phyloP scores from a whole-genome alignment of 2,797 vertebrate species.

The Micropoecilia bifurca region DNA sequence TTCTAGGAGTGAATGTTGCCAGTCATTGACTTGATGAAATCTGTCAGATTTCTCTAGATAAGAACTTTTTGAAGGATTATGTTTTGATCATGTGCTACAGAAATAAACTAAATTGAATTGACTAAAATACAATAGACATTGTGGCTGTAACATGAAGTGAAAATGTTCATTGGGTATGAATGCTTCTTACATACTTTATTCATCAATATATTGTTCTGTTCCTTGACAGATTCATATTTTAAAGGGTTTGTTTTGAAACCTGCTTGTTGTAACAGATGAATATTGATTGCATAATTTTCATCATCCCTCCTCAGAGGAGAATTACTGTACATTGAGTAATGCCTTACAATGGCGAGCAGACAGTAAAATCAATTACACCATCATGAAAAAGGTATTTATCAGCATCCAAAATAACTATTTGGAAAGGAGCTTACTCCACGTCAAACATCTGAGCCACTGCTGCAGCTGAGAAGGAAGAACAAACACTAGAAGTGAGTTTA shows the following conservation, averaged over 20 bases:
- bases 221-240: not conserved
- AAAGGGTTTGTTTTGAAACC: not conserved
- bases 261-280: not conserved
- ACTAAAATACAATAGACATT: not conserved
- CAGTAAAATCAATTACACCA: not conserved
- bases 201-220: not conserved
- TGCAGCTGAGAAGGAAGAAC: not conserved
- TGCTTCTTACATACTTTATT: not conserved
- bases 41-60: too few species aligned
- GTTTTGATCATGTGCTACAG: not conserved
- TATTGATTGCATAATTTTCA: not conserved
- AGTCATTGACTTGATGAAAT: not conserved
- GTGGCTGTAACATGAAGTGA: not conserved
- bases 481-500: not conserved
- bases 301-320: not conserved
- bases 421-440: not conserved
- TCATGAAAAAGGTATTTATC: not conserved
- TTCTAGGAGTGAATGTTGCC: too few species aligned
- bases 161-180: not conserved
- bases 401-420: not conserved
- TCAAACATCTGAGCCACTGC: not conserved
- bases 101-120: not conserved
- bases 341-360: not conserved
- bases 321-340: conserved; percentile 1
- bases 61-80: not conserved